Conservation (phyloP, 2,888 invertebrate genomes). For the Morpho helenor region DNA sequence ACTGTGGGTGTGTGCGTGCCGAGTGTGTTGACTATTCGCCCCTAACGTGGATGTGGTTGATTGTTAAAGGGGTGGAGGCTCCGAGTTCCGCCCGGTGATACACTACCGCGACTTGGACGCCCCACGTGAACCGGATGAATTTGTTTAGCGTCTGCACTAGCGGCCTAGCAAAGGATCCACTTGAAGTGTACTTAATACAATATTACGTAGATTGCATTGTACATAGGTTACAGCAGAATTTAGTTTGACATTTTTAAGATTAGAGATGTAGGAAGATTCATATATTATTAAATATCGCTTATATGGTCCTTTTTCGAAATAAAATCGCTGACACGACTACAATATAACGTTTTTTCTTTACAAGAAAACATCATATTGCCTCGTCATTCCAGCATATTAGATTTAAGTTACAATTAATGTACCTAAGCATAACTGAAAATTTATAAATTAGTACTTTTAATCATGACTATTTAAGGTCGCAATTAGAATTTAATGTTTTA, state of each 20-base stretch:
- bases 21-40: constrained; percentile 11
- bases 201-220: constrained; percentile 3
- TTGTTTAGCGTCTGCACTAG: constrained; percentile 77
- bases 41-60: constrained; percentile 35
- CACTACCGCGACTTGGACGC: constrained; percentile 97
- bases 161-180: constrained; percentile 37
- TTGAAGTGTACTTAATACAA: constrained; percentile 23
- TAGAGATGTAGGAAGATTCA: constrained; percentile 1
- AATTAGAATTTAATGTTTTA: too few species aligned
- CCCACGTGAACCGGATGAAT: constrained; percentile 93
- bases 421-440: too few species aligned
- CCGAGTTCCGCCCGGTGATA: constrained; percentile 92
- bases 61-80: constrained; percentile 86
- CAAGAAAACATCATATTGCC: too few species aligned
- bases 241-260: neutral
- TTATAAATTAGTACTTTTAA: too few species aligned
- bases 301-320: neutral
- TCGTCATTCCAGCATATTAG: too few species aligned
- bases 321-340: neutral
- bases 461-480: too few species aligned
- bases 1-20: constrained; percentile 15
- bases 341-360: too few species aligned
- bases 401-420: too few species aligned
- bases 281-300: constrained; percentile 6
- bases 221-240: neutral